Percentiles rank a stretch among this genome's conserved stretches.
phyloP scores from a whole-genome alignment of 2,113 vertebrate species.

The Sminthopsis crassicaudata region DNA sequence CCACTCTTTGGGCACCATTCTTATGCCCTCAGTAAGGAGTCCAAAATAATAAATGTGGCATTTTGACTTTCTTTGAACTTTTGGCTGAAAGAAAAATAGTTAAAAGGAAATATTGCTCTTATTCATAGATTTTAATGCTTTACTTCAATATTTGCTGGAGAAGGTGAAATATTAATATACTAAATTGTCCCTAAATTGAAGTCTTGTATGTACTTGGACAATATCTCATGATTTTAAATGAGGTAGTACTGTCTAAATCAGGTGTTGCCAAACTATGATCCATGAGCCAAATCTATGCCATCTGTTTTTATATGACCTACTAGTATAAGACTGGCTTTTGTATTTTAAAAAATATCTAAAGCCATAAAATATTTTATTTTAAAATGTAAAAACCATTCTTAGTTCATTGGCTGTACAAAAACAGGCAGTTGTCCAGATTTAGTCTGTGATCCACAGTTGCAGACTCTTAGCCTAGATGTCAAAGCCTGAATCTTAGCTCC shows the following conservation, averaged over 20 bases:
- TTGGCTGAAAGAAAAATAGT: not conserved
- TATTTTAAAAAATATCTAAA: not conserved
- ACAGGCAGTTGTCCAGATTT: not conserved
- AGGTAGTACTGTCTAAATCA: not conserved
- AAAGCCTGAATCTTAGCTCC: not conserved
- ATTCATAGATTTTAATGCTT: not conserved
- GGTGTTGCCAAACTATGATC: not conserved
- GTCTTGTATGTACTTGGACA: constrained; percentile 57
- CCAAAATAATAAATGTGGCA: not conserved
- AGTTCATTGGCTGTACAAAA: not conserved
- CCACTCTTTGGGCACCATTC: not conserved
- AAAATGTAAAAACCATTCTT: not conserved
- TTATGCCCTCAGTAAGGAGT: constrained; percentile 13
- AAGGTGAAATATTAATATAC: not conserved
- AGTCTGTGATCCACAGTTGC: not conserved
- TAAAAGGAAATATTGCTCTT: not conserved
- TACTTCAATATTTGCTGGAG: not conserved
- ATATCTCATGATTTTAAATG: constrained; percentile 41
- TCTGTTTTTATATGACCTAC: not conserved
- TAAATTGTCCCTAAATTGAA: constrained; percentile 12
- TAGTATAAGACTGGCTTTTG: not conserved
- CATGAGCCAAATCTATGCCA: not conserved
- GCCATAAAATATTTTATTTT: not conserved
- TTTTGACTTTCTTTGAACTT: not conserved
- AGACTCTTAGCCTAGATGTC: not conserved